phyloP scores from a whole-genome alignment of 2,113 vertebrate species.

The Tor tambroides region DNA sequence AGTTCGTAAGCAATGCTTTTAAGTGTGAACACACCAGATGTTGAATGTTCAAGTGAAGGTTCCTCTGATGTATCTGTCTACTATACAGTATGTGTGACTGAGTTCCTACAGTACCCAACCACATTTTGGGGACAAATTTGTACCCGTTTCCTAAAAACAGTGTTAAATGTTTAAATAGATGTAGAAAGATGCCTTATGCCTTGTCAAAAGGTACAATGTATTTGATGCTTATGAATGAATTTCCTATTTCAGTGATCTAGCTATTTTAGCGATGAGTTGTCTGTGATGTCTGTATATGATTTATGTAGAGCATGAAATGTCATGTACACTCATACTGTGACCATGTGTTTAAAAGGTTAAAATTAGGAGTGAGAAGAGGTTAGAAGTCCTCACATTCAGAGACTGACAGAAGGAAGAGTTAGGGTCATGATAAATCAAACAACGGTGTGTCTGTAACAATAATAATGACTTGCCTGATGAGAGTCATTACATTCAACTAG shows the following conservation, averaged over 20 bases:
- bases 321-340: not conserved
- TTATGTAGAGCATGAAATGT: not conserved
- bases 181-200: not conserved
- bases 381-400: not conserved
- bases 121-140: too few relatives aligned
- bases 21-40: slow-evolving; percentile 26
- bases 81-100: not conserved
- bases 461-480: too few relatives aligned
- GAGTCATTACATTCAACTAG: too few relatives aligned
- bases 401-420: not conserved
- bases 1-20: not conserved
- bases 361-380: not conserved
- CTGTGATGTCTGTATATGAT: not conserved
- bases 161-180: too few relatives aligned
- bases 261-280: not conserved
- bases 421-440: not conserved
- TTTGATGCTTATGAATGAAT: not conserved
- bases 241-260: not conserved
- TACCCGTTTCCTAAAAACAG: too few relatives aligned
- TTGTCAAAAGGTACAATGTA: not conserved
- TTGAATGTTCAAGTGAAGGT: slow-evolving; percentile 11
- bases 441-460: not conserved
- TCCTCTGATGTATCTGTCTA: not conserved
- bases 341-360: not conserved
- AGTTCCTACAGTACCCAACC: too few relatives aligned